A percentile compares a stretch with the other conserved stretches of the same genome.
Evolutionary conservation across 1,140 invertebrate species (phyloP).

Genomic region (Drosophila arizonae): DNA sequence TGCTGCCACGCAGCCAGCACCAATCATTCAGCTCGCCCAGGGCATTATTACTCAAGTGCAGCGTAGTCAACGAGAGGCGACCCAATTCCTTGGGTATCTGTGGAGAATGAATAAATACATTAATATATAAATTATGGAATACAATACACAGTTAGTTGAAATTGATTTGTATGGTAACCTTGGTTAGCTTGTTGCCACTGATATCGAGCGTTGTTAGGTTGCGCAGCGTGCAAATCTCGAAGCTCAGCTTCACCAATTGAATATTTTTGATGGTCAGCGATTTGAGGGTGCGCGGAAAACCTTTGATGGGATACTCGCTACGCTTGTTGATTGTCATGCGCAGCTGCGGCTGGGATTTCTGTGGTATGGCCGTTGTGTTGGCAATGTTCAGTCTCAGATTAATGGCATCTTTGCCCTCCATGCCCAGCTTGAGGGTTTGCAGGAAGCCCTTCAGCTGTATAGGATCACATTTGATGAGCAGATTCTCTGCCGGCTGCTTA

Average conservation of each 20-base stretch:
- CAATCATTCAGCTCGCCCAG: conserved; percentile 86
- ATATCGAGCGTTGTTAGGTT: conserved; percentile 89
- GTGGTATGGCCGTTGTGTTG: conserved; percentile 83
- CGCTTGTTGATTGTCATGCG: conserved; percentile 86
- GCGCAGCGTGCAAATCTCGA: conserved; percentile 86
- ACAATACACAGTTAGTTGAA: no score
- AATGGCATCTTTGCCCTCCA: conserved; percentile 85
- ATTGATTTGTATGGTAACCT: conserved; percentile 39
- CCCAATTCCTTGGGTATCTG: conserved; percentile 89
- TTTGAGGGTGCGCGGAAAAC: conserved; percentile 85
- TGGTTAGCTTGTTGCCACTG: conserved; percentile 89
- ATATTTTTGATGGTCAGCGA: conserved; percentile 84
- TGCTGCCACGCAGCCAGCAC: conserved; percentile 86
- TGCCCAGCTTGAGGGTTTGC: conserved; percentile 85
- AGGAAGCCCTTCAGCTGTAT: conserved; percentile 88
- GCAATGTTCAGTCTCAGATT: conserved; percentile 84
- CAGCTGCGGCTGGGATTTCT: conserved; percentile 82
- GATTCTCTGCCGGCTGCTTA: conserved; percentile 87
- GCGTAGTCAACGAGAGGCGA: conserved; percentile 86
- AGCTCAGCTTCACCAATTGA: conserved; percentile 86
- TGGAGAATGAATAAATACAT: background rate
- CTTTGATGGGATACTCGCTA: conserved; percentile 87
- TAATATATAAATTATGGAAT: background rate
- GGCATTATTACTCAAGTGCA: conserved; percentile 89
- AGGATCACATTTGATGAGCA: conserved; percentile 87